Conservation (phyloP, 92 coral and sea anemone genomes). For the Parazoanthus atlanticus region DNA sequence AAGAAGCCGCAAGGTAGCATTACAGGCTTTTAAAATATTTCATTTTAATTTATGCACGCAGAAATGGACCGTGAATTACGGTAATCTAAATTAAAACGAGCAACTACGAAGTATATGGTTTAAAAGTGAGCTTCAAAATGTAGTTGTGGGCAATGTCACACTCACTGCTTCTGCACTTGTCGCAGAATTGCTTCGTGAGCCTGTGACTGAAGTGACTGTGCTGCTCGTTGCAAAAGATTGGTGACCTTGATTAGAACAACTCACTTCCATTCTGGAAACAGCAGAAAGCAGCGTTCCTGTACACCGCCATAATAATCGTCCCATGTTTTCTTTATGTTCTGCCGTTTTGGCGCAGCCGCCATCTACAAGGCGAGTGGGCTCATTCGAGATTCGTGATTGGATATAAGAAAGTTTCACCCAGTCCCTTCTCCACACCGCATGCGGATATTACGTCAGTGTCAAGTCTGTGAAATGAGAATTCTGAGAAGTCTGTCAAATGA, state of each 20-base stretch:
- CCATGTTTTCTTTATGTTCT: background rate
- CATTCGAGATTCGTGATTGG: background rate
- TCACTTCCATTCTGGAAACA: background rate
- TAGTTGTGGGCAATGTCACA: background rate
- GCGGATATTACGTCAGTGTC: constrained; percentile 10
- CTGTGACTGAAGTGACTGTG: background rate
- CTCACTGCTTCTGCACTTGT: background rate
- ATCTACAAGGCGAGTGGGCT: too few relatives aligned
- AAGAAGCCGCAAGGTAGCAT: background rate
- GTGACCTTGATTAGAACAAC: background rate
- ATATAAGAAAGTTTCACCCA: constrained; percentile 1
- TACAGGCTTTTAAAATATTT: too few relatives aligned
- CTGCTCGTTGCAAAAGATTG: background rate
- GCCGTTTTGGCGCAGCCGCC: background rate
- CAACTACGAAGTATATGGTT: too few relatives aligned
- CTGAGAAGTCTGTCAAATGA: background rate
- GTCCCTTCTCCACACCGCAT: background rate
- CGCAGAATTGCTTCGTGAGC: background rate
- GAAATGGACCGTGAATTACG: too few relatives aligned
- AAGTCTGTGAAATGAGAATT: background rate
- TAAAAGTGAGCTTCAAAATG: too few relatives aligned
- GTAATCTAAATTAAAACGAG: too few relatives aligned
- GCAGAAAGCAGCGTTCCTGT: constrained; percentile 1
- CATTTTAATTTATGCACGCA: too few relatives aligned
- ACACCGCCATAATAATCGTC: background rate